A percentile compares a stretch with the other conserved stretches of the same genome.
phyloP scores from a whole-genome alignment of 2,797 vertebrate genomes.

The Eulemur coronatus region DNA sequence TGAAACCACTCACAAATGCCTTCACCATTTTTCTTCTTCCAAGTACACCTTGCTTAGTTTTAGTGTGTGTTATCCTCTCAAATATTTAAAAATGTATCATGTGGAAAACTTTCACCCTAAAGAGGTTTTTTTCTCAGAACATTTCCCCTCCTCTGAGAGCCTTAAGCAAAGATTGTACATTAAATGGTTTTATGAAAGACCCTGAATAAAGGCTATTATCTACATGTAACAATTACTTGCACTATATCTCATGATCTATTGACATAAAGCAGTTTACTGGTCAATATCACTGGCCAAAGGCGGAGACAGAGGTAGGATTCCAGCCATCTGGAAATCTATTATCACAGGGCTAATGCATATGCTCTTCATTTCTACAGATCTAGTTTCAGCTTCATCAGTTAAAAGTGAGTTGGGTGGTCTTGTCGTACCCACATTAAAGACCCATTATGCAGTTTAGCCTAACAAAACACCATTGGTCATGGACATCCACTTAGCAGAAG shows the following conservation, averaged over 20 bases:
- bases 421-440: slow-evolving; percentile 53
- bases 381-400: slow-evolving; percentile 70
- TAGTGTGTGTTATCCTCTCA: not conserved
- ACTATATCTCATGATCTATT: slow-evolving; percentile 33
- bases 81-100: not conserved
- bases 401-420: slow-evolving; percentile 67
- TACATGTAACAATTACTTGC: slow-evolving; percentile 13
- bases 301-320: slow-evolving; percentile 42
- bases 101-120: not conserved
- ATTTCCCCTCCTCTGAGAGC: slow-evolving; percentile 29
- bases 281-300: slow-evolving; percentile 53
- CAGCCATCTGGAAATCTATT: slow-evolving; percentile 72
- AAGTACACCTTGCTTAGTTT: not conserved
- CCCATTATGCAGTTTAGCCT: slow-evolving; percentile 48
- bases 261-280: slow-evolving; percentile 62
- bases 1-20: not conserved
- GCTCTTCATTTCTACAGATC: slow-evolving; percentile 64
- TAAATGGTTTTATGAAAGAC: slow-evolving; percentile 47
- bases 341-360: slow-evolving; percentile 50
- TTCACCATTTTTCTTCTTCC: not conserved
- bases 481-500: slow-evolving; percentile 2
- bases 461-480: slow-evolving; percentile 27
- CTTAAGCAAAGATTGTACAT: not conserved
- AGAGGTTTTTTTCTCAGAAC: slow-evolving; percentile 26
- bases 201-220: slow-evolving; percentile 39